A percentile compares a stretch with the other conserved stretches of the same genome.
Conservation (phyloP, 2,797 vertebrate genomes). For the Pseudochaenichthys georgianus region DNA sequence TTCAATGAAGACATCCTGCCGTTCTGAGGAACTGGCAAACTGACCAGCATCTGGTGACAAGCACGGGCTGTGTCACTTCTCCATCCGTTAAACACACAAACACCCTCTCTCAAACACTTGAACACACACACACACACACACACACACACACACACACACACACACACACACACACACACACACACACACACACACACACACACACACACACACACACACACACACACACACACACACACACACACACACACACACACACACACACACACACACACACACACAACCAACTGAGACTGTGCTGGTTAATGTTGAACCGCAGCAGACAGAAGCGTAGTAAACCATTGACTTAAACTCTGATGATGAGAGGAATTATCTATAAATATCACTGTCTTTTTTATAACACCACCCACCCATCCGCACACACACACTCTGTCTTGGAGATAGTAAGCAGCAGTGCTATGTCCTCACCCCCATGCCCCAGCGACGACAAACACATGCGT, state of each 20-base stretch:
- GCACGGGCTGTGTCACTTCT: slow-evolving; percentile 55
- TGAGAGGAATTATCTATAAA: slow-evolving; percentile 65
- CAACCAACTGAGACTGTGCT: slow-evolving; percentile 33
- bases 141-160: slow-evolving; percentile 55
- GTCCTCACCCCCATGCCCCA: slow-evolving; percentile 57
- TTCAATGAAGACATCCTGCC: slow-evolving; percentile 66
- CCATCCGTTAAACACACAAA: slow-evolving; percentile 46
- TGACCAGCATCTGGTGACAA: slow-evolving; percentile 72
- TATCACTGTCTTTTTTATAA: slow-evolving; percentile 58
- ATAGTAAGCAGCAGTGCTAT: slow-evolving; percentile 65
- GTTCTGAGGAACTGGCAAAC: slow-evolving; percentile 66
- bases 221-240: slow-evolving; percentile 24
- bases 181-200: slow-evolving; percentile 41
- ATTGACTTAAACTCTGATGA: slow-evolving; percentile 61
- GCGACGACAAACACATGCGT: slow-evolving; percentile 57
- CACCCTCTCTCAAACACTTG: too few species aligned
- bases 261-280: slow-evolving; percentile 23
- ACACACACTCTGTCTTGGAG: slow-evolving; percentile 37
- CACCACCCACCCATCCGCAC: slow-evolving; percentile 51
- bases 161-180: slow-evolving; percentile 41
- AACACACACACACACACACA: slow-evolving; percentile 51
- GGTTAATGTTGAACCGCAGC: slow-evolving; percentile 72
- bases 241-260: too few species aligned
- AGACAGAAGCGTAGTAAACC: slow-evolving; percentile 68
- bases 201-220: slow-evolving; percentile 20